A percentile compares a stretch with the other conserved stretches of the same genome.
phyloP scores from a whole-genome alignment of 2,888 invertebrate species.

The Drosophila vallismaia region DNA sequence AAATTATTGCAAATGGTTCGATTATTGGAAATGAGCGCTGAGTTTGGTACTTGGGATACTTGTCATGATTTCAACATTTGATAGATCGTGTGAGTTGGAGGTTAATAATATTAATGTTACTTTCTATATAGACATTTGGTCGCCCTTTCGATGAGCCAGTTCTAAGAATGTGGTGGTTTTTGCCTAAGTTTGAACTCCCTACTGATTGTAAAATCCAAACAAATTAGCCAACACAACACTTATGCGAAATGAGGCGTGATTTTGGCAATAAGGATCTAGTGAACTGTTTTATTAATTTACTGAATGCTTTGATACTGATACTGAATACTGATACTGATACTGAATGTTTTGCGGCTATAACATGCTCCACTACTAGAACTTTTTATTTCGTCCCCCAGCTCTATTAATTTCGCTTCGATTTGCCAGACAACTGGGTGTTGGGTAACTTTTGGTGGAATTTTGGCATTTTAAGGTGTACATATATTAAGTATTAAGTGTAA shows the following conservation, averaged over 20 bases:
- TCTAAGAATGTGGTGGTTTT: not conserved
- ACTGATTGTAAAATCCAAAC: slow-evolving; percentile 1
- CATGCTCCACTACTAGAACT: slow-evolving; percentile 69
- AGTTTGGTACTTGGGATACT: slow-evolving; percentile 9
- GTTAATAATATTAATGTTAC: not conserved
- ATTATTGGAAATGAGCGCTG: slow-evolving; percentile 37
- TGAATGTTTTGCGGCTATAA: slow-evolving; percentile 53
- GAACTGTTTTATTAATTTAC: slow-evolving; percentile 18
- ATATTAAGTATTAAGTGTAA: not conserved
- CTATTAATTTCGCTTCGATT: slow-evolving; percentile 7
- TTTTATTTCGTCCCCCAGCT: slow-evolving; percentile 39
- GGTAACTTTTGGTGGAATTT: slow-evolving; percentile 15
- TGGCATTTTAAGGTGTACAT: not conserved
- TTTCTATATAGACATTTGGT: not conserved
- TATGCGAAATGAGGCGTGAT: slow-evolving; percentile 40
- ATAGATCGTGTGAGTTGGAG: not conserved
- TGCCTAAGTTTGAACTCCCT: not conserved
- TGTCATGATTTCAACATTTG: slow-evolving; percentile 20
- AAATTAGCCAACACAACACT: slow-evolving; percentile 32
- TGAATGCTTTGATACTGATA: slow-evolving; percentile 26
- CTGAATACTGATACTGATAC: slow-evolving; percentile 39
- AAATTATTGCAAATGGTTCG: slow-evolving; percentile 62
- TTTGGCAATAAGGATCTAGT: slow-evolving; percentile 33
- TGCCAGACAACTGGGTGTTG: slow-evolving; percentile 6
- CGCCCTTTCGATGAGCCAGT: slow-evolving; percentile 3